Evolutionary conservation across 2,113 vertebrate species (phyloP), one percentile per base, ranked within the genome.

Genomic region (Rana temporaria): DNA sequence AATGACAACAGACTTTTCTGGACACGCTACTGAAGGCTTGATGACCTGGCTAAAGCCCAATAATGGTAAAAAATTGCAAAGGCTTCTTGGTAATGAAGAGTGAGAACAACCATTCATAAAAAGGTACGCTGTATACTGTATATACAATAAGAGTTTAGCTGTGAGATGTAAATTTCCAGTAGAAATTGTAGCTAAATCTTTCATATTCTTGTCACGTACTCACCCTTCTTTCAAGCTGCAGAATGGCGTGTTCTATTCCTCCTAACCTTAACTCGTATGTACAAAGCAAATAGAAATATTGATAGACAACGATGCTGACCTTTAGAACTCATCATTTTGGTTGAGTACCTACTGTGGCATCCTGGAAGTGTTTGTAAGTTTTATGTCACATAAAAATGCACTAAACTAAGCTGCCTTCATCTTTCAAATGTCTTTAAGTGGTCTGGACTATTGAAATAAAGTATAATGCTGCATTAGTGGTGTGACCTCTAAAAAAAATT

Each of bases 211-310:
- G 20, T 78, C 75, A 66, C 11, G 48, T 64, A 22, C 3, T 48
- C 62, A 52, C 11, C 26, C 26, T 32, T 55, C 42, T 24, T 19
- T 32, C 12, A 14, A 42, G 2, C 17, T 8, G 4, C 53, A 20
- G 30, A n/a, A 19, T 62, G 57, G 32, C 56, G 42, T 34, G 34
- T 48, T 24, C n/a, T 77, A 34, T 42, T 22, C n/a, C 24, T 26
- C 64, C 17, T 78, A 78, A 78, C 75, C 64, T 79, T 52, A 55
- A 12, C 6, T 56, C 63, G 57, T 64, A 79, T 79, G 77, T 78
- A 66, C 48, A 79, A 79, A 79, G 19, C 64, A 79, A 79, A 79
- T 79, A 68, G 77, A 57, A 79, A 79, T 79, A 34, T 79, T 79
- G 77, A 67, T 79, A 68, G 77, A 68, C 64, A 79, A 56, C 17